phyloP scores from a whole-genome alignment of 2,888 invertebrate species.

The Drosophila vallismaia region DNA sequence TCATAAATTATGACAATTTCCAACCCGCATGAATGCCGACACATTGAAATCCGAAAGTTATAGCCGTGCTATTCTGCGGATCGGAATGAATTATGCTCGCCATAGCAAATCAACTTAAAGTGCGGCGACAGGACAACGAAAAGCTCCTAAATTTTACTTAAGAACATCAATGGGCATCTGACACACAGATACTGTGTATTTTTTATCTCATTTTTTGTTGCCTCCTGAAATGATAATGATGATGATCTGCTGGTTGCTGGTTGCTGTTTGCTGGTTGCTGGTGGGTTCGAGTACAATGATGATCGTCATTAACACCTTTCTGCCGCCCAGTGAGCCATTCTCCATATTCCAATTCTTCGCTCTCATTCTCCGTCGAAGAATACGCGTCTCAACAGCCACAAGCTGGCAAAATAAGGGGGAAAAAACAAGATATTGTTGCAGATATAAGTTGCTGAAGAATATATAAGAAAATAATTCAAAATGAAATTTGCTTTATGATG shows the following conservation, averaged over 20 bases:
- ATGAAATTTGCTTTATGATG: constrained; percentile 84
- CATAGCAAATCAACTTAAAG: constrained; percentile 81
- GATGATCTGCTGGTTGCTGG: constrained; percentile 43
- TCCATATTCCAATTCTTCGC: constrained; percentile 6
- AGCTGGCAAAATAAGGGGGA: constrained; percentile 16
- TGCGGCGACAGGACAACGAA: constrained; percentile 71
- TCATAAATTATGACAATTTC: constrained; percentile 75
- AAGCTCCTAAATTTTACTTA: constrained; percentile 82
- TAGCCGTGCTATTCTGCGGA: constrained; percentile 58
- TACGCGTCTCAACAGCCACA: constrained; percentile 59
- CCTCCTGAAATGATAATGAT: constrained; percentile 40
- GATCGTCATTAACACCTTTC: constrained; percentile 81
- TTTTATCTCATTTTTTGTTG: background rate
- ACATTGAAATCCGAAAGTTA: constrained; percentile 83
- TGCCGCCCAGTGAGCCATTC: constrained; percentile 66
- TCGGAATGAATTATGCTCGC: constrained; percentile 79
- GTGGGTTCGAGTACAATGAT: constrained; percentile 60
- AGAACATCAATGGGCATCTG: constrained; percentile 76
- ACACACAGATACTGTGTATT: constrained; percentile 35
- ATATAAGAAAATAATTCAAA: constrained; percentile 83
- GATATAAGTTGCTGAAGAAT: constrained; percentile 46
- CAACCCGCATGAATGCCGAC: constrained; percentile 65
- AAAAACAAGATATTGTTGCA: constrained; percentile 22
- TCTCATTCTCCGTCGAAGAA: constrained; percentile 42
- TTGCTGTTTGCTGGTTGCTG: background rate